These are phyloP conservation scores for Brenthis hecate DNA, from an alignment of 2,888 invertebrate species.

Conservation along the genomic window DNA sequence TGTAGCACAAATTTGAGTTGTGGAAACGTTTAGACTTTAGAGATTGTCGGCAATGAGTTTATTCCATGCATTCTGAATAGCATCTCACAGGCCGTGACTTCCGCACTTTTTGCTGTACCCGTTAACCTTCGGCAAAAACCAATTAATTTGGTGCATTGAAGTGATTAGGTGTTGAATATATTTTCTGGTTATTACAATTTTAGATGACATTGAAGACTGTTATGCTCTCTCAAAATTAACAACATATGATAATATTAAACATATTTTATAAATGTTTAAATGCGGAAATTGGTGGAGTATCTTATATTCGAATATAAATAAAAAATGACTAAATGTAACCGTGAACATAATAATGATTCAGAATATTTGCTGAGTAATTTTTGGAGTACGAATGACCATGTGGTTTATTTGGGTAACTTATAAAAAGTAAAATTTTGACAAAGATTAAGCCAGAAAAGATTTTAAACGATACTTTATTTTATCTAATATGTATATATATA, in stretches of 20 bases:
- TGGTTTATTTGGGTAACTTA: neutral
- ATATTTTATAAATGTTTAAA: neutral
- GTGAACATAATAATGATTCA: conserved; percentile 25
- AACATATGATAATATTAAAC: too few species aligned
- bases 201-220: conserved; percentile 8
- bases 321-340: conserved; percentile 26
- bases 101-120: conserved; percentile 50
- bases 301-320: conserved; percentile 14
- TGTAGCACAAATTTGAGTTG: neutral
- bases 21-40: conserved; percentile 28
- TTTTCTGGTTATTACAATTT: conserved; percentile 22
- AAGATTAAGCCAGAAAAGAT: neutral
- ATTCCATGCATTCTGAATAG: conserved; percentile 29
- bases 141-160: conserved; percentile 40
- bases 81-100: conserved; percentile 50
- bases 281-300: neutral
- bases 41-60: conserved; percentile 38
- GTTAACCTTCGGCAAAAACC: conserved; percentile 48
- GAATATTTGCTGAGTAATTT: conserved; percentile 8
- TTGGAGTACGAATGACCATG: neutral
- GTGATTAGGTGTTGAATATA: conserved; percentile 26
- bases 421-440: neutral
- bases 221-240: neutral
- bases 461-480: conserved; percentile 7
- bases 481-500: too few species aligned